Evolutionary conservation across 2,113 vertebrate genomes (phyloP), one percentile per base, ranked within the genome.

Genomic region (Agapornis roseicollis): DNA sequence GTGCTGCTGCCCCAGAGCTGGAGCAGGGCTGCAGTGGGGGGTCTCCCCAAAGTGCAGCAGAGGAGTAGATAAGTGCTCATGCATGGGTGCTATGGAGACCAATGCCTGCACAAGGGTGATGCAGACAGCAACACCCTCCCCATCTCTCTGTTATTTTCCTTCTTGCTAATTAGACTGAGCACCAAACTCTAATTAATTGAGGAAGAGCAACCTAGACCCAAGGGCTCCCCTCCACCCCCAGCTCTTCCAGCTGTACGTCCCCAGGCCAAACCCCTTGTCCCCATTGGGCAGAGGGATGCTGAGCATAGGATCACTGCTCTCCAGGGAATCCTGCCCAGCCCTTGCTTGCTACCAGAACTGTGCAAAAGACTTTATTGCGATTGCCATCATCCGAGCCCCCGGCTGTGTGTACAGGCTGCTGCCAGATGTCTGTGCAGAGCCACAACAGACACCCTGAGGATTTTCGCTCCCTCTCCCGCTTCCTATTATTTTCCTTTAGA

Each of bases 281-380:
- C 31, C 5, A 0, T 7, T 2, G 2, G 56, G 63, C 79, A 29
- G 39, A 11, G 17, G 39, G 31, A 25, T 1, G 6, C 53, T 0
- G 25, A 41, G 79, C 5, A 3, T 2, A 18, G 42, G 39, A 60
- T n/a, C 4, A 1, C 55, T 33, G 39, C 49, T 73, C 8, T 69
- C 27, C 2, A 4, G 20, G 61, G 56, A 42, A 74, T 8, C 33
- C 1, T 1, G 5, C 47, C 41, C 1, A 5, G 15, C 25, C 37
- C 82, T 53, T 2, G 2, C 31, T 25, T 33, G 64, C 35, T 55
- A n/a, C 63, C 56, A 41, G 46, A 64, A 33, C 35, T 1, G 37
- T 37, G 28, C 60, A 66, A 56, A 65, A 5, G 10, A 8, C 41
- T 11, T 1, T 25, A 33, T 46, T 39, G 52, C 44, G 37, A 33